These are phyloP conservation scores for Ailuropoda melanoleuca DNA, from an alignment of 2,113 vertebrate genomes.

Conservation along the genomic window DNA sequence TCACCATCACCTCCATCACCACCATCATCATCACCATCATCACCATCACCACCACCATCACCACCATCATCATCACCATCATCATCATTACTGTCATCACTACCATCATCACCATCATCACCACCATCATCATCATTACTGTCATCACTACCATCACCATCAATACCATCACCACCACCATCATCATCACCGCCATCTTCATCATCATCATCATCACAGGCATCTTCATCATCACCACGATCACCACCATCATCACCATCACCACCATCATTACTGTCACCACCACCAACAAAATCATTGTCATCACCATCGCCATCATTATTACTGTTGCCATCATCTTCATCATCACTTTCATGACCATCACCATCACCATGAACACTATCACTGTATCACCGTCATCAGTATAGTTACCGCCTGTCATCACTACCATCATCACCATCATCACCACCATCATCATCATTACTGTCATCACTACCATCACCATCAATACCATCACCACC, in stretches of 20 bases:
- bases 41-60: accelerated
- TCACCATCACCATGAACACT: no score
- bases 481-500: neutral
- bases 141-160: neutral
- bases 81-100: accelerated
- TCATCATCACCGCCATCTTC: neutral
- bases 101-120: accelerated
- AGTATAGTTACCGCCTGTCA: no score
- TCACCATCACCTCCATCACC: no score
- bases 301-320: accelerated
- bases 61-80: accelerated
- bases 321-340: accelerated
- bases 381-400: no score
- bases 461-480: accelerated
- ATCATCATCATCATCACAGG: neutral
- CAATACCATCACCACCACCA: neutral
- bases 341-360: neutral
- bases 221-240: accelerated
- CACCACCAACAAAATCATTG: neutral
- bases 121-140: neutral
- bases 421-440: accelerated
- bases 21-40: neutral
- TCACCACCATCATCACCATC: neutral
- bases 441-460: neutral
- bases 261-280: accelerated